Evolutionary conservation across 2,888 invertebrate species (phyloP), one percentile per base, ranked within the genome.

Genomic region (Drosophila testacea): DNA sequence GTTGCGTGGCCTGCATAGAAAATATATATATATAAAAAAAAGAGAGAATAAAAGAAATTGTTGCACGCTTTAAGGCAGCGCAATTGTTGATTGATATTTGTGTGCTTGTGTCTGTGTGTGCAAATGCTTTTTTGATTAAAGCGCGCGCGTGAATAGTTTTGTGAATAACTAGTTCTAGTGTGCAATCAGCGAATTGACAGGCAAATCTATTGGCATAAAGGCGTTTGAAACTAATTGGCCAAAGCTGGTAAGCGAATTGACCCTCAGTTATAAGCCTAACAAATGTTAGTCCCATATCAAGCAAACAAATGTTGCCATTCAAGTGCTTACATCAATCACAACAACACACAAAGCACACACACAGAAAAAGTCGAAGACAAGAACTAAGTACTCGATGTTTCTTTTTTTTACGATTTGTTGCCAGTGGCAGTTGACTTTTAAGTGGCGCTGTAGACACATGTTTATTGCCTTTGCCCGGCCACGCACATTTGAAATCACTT

Each of bases 21-120:
- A 11, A 16, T 28, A 42, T 36, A 32, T 32, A 22, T 28, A 52
- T n/a, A n/a, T n/a, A n/a, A n/a, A 69, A 56, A 51, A 28, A 4
- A 27, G 3, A 60, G n/a, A 38, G 56, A 69, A 63, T 28, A 57
- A 56, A 79, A 76, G 62, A 69, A 67, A 71, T 81, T 83, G 73
- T 76, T 83, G 75, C 72, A 73, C 80, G 81, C 83, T 73, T 57
- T 59, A 77, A 75, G 88, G 67, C 83, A 59, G 39, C 39, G 27
- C 62, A 55, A 69, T 79, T 72, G 61, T 79, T 73, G 85, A 87
- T 83, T 87, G 88, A 81, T 78, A 83, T 72, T 72, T 56, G 36
- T 61, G 42, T 36, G 67, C 46, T 52, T 38, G 61, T 57, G 64
- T 54, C 54, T 39, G 44, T 55, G 63, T 50, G 55, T 61, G 52